Base-by-base conservation (phyloP, 1,140 invertebrate genomes). In the Drosophila pallidifrons region DNA sequence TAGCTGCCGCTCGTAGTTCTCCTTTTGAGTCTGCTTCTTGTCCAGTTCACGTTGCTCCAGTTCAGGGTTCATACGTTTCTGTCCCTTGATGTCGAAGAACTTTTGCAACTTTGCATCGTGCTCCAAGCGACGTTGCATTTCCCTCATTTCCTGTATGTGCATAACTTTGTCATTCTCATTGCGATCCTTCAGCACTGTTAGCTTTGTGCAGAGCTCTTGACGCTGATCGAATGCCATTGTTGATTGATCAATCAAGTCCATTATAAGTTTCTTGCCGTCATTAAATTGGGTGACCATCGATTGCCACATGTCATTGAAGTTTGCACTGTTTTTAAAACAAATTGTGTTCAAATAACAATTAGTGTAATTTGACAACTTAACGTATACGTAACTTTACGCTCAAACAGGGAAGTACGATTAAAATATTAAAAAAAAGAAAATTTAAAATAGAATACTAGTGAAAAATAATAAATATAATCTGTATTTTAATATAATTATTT, bases 191-290 rank as follows among this genome's bases (percentile, higher is more conserved):
- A 98, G 93, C 1, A 95, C 94, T 30, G 96, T 95, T 55, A 98
- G 94, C 92, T 97, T 98, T 45, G 95, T 95, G 86, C 97, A 96
- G 79, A 96, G 95, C 83, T 98, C 97, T 91, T 98, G 97, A 1
- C 97, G 94, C 90, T 97, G 96, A 93, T 98, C 97, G 91, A 97
- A 98, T 0, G 97, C 95, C 32, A 96, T 92, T 4, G 96, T 98
- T 0, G 97, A 96, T 82, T 97, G 95, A 75, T 98, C 97, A 57
- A 98, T 96, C 13, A 97, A 93, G 77, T 98, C 96, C 75, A 96
- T 94, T 81, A 97, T 97, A 63, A 96, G 94, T 46, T 95, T 95
- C 77, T 97, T 97, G 4, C 96, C 96, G 25, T 94, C 93, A 77
- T 95, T 95, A 15, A 98, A 93, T 60, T 96, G 94, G 10, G 95